Evolutionary conservation across 2,888 invertebrate species (phyloP), one percentile per base, ranked within the genome.

Genomic region (Euphydryas editha): DNA sequence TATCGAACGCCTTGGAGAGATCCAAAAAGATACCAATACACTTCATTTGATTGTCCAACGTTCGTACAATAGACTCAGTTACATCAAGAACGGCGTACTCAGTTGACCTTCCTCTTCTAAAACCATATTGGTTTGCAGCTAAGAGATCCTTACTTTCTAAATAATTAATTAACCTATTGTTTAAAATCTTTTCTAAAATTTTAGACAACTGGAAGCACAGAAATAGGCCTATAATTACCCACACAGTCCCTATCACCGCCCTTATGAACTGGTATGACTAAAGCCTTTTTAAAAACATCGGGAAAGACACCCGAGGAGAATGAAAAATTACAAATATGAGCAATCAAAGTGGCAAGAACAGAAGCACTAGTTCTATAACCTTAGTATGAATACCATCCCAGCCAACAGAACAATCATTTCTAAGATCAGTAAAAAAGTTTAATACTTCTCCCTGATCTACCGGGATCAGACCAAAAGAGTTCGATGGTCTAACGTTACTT

Each of bases 1-100:
- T 44, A n/a, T 44, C 44, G n/a, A 44, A 44, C 44, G 44, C 44
- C 44, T 44, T 44, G 44, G 44, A n/a, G 8, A 49, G 20, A 20
- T 49, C 49, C 49, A 49, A 21, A 49, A 49, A 21, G 20, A 49
- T 49, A 15, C 49, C 49, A 11, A 21, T 21, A 49, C 49, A 49
- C 13, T 49, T 49, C 20, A 10, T 11, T 7, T 18, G 10, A 5
- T 20, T n/a, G n/a, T 44, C 44, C n/a, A 44, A 17, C 7, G 17
- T n/a, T 44, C 44, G 15, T n/a, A 44, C 44, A 18, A 47, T 17
- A 39, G 13, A 4, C 13, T 39, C 39, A 10, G 39, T 39, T 10
- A 39, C 10, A 2, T 39, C 39, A 39, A 39, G 39, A 13, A 13
- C 4, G 13, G 39, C 39, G 39, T 39, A 3, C 13, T 39, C 39